phyloP scores from a whole-genome alignment of 2,113 vertebrate genomes.

The Furnarius figulus region DNA sequence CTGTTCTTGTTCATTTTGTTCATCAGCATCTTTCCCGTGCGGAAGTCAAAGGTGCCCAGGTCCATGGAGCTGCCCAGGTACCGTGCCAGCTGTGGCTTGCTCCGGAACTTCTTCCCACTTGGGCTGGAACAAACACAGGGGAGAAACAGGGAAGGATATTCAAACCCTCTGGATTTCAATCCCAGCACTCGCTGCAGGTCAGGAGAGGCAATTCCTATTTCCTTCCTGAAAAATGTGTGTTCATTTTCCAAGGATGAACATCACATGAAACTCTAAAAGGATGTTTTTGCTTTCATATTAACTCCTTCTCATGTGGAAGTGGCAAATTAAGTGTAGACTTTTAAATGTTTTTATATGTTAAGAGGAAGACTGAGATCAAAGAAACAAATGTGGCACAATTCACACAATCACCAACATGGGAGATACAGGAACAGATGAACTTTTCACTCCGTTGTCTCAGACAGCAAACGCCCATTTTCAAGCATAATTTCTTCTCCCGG shows the following conservation, averaged over 20 bases:
- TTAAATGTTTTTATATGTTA: not conserved
- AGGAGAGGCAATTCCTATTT: rapidly evolving
- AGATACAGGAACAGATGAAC: not conserved
- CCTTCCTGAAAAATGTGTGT: not conserved
- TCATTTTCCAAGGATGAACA: not conserved
- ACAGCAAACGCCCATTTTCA: not conserved
- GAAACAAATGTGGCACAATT: not conserved
- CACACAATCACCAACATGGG: not conserved
- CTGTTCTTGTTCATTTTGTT: constrained; percentile 95
- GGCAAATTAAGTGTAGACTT: not conserved
- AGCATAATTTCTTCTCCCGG: not conserved
- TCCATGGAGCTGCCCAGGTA: constrained; percentile 98
- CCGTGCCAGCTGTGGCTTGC: constrained; percentile 96
- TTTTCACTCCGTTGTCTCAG: not conserved
- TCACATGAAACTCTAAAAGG: not conserved
- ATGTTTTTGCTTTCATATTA: not conserved
- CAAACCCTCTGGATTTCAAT: not conserved
- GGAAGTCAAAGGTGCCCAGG: constrained; percentile 95
- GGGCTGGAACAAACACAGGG: constrained; percentile 76
- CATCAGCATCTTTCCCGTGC: constrained; percentile 96
- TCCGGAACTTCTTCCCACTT: constrained; percentile 98
- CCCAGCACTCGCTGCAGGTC: rapidly evolving
- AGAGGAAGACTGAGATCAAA: not conserved
- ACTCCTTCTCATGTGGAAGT: not conserved
- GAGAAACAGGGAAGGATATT: not conserved